A percentile compares a stretch with the other conserved stretches of the same genome.
Conservation (phyloP, 2,888 invertebrate species). For the Tachystola acroxantha region DNA sequence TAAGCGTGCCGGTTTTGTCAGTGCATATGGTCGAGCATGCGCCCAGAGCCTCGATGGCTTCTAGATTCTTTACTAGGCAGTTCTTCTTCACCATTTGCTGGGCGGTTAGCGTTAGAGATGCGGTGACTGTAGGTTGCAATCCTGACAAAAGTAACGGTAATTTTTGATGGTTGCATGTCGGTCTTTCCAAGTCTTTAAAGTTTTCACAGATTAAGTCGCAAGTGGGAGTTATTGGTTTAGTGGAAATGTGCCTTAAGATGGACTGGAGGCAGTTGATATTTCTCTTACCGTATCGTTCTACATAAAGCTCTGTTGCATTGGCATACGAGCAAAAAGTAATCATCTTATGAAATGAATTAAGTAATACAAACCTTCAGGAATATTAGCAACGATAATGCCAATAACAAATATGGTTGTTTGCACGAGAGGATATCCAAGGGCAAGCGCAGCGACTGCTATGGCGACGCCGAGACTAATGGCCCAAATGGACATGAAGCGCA, state of each 20-base stretch:
- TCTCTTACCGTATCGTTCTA: no score
- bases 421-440: slow-evolving; percentile 97
- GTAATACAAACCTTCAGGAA: slow-evolving; percentile 87
- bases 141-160: slow-evolving; percentile 61
- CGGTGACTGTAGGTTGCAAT: slow-evolving; percentile 98
- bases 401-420: slow-evolving; percentile 99
- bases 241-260: no score
- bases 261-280: no score
- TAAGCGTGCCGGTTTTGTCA: slow-evolving; percentile 98
- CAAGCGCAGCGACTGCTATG: slow-evolving; percentile 96
- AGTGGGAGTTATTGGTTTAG: no score
- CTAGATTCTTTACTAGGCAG: slow-evolving; percentile 98
- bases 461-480: slow-evolving; percentile 93
- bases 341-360: no score
- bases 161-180: no score
- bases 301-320: no score
- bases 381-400: slow-evolving; percentile 98
- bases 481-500: slow-evolving; percentile 95
- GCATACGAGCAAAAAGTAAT: no score
- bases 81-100: slow-evolving; percentile 99
- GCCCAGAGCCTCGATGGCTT: slow-evolving; percentile 98
- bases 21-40: slow-evolving; percentile 99
- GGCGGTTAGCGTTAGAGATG: slow-evolving; percentile 97
- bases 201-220: no score
- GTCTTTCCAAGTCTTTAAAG: no score